Conservation (phyloP, 2,113 vertebrate species). For the Amphilophus citrinellus region DNA sequence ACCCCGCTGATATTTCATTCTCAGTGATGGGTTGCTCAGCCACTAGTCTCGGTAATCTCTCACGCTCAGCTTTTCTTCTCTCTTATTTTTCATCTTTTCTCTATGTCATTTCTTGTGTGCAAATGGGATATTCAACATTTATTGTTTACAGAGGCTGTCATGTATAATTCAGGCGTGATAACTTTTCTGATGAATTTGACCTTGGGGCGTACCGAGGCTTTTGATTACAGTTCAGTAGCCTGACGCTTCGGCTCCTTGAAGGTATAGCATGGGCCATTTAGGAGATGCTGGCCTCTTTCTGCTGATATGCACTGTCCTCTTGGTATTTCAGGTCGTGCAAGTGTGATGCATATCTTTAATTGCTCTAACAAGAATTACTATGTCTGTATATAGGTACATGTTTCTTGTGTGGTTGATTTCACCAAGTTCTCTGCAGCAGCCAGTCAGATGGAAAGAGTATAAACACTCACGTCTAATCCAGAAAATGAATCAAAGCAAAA, state of each 20-base stretch:
- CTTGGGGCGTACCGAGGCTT: conserved; percentile 68
- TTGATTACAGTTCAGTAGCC: conserved; percentile 74
- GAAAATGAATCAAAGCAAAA: conserved; percentile 30
- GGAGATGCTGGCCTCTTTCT: conserved; percentile 39
- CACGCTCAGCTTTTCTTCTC: not conserved
- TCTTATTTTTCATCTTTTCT: conserved; percentile 16
- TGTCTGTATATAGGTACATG: not conserved
- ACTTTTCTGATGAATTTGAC: conserved; percentile 71
- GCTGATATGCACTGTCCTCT: conserved; percentile 33
- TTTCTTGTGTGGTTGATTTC: not conserved
- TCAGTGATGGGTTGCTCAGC: conserved; percentile 19
- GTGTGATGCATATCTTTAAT: not conserved
- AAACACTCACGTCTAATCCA: not conserved
- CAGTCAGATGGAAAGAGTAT: not conserved
- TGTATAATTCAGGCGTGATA: conserved; percentile 76
- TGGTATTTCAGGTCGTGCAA: not conserved
- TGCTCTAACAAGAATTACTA: not conserved
- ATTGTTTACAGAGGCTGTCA: conserved; percentile 72
- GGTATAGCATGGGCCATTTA: conserved; percentile 48
- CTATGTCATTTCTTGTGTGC: conserved; percentile 31
- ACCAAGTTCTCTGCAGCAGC: not conserved
- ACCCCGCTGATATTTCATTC: conserved; percentile 36
- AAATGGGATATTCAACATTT: conserved; percentile 68
- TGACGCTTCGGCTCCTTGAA: conserved; percentile 57
- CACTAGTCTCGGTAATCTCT: conserved; percentile 6